Base-by-base conservation (phyloP, 2,797 vertebrate species). In the Phrynocephalus forsythii region DNA sequence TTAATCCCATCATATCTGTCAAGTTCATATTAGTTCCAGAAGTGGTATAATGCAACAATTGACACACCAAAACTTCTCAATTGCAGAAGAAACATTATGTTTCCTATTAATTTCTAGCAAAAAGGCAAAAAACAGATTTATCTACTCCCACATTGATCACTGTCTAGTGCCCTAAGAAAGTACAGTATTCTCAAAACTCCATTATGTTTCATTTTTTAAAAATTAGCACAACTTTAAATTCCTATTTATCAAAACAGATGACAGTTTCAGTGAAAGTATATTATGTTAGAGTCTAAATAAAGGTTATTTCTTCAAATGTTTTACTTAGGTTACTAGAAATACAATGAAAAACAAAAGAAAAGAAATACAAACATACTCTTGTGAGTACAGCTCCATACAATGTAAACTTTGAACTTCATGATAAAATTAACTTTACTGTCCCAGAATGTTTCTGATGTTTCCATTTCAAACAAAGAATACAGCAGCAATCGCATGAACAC, bases 401-500 rank as follows among this genome's bases (percentile, higher is more conserved):
- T 50, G 33, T 33, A 50, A 80, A 38, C 44, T 11, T 48, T 56
- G 9, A 79, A 66, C 33, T 56, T 76, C 11, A 69, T 26, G 24
- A 63, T 79, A 84, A 86, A 82, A 56, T 0, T 1, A 82, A 78
- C 76, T 60, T 90, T 86, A 67, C 33, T 67, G 71, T 87, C 28
- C 60, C 20, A 56, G 87, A 92, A 52, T 50, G 56, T 71, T 30
- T 7, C 38, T 44, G 33, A 44, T 91, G 81, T 79, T 90, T 83
- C 0, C 86, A 69, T 73, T 82, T n/a, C 84, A 90, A 93, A 66
- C 52, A 92, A 18, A 85, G 66, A 56, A 15, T 0, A 2, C 24
- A 81, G 73, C 84, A 84, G 30, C 68, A 79, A 52, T 88, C 76
- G 33, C 24, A 90, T 66, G 78, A 82, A 90, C 52, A 87, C 90